Conservation (phyloP, 2,797 vertebrate genomes). For the Myotis daubentonii region DNA sequence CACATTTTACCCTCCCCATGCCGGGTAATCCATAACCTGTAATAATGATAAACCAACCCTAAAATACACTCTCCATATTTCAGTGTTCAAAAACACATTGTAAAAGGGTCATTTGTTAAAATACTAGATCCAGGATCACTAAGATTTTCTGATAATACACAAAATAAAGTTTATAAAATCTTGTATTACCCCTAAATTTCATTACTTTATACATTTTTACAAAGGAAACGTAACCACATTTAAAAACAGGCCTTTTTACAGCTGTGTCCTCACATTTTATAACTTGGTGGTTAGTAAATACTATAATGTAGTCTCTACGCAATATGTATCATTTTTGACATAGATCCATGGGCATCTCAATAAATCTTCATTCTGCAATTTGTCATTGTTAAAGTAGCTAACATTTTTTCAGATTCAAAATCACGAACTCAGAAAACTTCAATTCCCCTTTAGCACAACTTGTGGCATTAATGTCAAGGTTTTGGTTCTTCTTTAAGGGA, state of each 20-base stretch:
- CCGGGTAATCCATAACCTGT: neutral
- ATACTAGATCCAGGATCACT: neutral
- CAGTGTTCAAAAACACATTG: neutral
- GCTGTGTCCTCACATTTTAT: conserved; percentile 74
- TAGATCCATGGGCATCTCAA: conserved; percentile 66
- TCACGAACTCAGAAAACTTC: conserved; percentile 63
- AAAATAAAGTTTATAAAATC: conserved; percentile 55
- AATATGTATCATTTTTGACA: conserved; percentile 63
- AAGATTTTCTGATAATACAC: conserved; percentile 3
- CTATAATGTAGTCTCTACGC: conserved; percentile 55
- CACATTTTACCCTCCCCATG: neutral
- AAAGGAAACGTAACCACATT: conserved; percentile 61
- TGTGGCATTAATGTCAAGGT: conserved; percentile 64
- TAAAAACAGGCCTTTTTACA: conserved; percentile 75
- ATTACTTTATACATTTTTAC: conserved; percentile 56
- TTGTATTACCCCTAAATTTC: neutral
- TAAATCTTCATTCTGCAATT: conserved; percentile 75
- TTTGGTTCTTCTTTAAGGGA: conserved; percentile 40
- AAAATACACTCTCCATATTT: conserved; percentile 34
- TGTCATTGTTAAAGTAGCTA: conserved; percentile 64
- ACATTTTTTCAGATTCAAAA: conserved; percentile 51
- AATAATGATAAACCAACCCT: neutral
- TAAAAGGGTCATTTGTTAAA: conserved; percentile 13
- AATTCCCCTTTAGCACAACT: conserved; percentile 58
- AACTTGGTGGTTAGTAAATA: conserved; percentile 77